These are phyloP conservation scores for Mandrillus leucophaeus DNA, from an alignment of 2,113 vertebrate species.

Conservation along the genomic window DNA sequence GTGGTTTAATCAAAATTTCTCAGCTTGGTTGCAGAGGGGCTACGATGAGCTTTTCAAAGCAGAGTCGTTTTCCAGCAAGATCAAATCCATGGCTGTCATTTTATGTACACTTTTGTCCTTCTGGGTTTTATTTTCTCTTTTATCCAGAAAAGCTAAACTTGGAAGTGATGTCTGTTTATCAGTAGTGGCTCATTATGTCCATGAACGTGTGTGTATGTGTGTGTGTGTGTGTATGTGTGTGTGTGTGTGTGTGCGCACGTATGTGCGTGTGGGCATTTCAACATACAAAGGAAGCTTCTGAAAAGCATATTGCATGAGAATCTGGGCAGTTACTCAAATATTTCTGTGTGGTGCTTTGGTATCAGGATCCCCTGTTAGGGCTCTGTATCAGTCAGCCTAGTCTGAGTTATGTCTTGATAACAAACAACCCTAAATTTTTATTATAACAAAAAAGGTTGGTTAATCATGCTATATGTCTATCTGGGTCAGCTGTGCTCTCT, in stretches of 20 bases:
- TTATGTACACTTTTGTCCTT: slow-evolving; percentile 47
- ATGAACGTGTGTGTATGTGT: neutral
- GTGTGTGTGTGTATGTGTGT: too few relatives aligned
- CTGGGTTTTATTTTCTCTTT: slow-evolving; percentile 35
- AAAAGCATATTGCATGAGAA: neutral
- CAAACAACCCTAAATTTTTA: neutral
- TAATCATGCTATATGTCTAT: neutral
- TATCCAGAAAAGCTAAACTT: neutral
- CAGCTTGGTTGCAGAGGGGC: neutral
- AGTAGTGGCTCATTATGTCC: neutral
- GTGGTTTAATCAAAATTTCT: slow-evolving; percentile 28
- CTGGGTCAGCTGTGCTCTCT: neutral
- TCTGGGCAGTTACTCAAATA: neutral
- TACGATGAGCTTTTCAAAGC: slow-evolving; percentile 46
- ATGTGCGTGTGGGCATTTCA: neutral
- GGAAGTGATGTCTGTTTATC: slow-evolving; percentile 4
- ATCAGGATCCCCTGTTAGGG: neutral
- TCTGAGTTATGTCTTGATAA: neutral
- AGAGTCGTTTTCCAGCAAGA: slow-evolving; percentile 47
- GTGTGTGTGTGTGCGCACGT: neutral
- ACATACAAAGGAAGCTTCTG: neutral
- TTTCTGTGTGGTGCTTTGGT: neutral
- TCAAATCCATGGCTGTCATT: neutral
- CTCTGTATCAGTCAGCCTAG: neutral
- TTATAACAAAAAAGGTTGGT: neutral